Base-by-base conservation (phyloP, 2,797 vertebrate species). In the Arrhamphus sclerolepis region DNA sequence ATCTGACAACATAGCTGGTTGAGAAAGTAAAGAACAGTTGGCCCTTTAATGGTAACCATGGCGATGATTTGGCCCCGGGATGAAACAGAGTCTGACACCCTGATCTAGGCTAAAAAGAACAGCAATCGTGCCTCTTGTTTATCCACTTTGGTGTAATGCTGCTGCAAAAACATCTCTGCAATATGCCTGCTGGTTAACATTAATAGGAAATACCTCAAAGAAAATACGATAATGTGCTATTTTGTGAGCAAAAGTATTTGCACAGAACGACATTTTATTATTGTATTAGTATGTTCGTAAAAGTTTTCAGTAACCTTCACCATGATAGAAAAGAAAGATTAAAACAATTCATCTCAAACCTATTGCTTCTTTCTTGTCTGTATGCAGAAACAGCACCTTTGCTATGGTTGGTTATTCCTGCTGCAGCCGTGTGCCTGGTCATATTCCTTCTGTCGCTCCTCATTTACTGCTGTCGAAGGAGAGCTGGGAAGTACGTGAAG, bases 321-420 rank as follows among this genome's bases (percentile, higher is more conserved):
- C 6, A 42, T 42, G 16, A 42, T 31, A 18, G 1, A 19, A 1
- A 42, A n/a, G 41, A n/a, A 19, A n/a, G 29, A 6, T 31, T 42
- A 3, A 13, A 7, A n/a, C n/a, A n/a, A n/a, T n/a, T n/a, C n/a
- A n/a, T n/a, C n/a, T n/a, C n/a, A n/a, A n/a, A n/a, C n/a, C n/a
- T n/a, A n/a, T n/a, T n/a, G n/a, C n/a, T n/a, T n/a, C n/a, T n/a
- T n/a, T n/a, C n/a, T n/a, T n/a, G n/a, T n/a, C n/a, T n/a, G n/a
- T n/a, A n/a, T n/a, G n/a, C n/a, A 89, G 84, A 73, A 17, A 55
- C 61, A 26, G 43, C 11, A 9, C 26, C 50, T 48, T 44, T 88
- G 49, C n/a, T 88, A 47, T 89, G 85, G 90, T 44, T 83, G 54
- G 61, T 91, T 73, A 51, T 87, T 29, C 80, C 84, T 56, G 74